Conservation (phyloP, 2,888 invertebrate species). For the Dendrolimus pini region DNA sequence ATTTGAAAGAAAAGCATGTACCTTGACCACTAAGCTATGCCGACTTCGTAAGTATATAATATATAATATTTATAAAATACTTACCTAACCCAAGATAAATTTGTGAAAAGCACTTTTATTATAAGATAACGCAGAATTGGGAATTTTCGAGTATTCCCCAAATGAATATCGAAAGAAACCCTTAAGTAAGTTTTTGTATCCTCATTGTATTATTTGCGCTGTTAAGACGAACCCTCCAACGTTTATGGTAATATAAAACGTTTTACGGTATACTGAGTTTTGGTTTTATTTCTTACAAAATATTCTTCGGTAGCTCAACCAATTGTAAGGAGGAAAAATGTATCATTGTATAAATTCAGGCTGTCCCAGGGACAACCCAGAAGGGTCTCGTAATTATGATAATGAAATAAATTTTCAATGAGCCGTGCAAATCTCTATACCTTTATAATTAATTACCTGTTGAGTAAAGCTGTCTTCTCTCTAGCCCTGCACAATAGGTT, state of each 20-base stretch:
- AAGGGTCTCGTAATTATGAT: neutral
- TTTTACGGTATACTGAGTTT: slow-evolving; percentile 23
- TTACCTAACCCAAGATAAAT: too few relatives aligned
- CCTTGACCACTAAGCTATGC: too few relatives aligned
- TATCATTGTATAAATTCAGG: neutral
- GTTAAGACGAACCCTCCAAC: slow-evolving; percentile 33
- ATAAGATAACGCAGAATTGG: neutral
- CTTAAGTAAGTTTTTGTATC: slow-evolving; percentile 47
- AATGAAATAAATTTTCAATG: neutral
- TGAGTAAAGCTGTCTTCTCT: neutral
- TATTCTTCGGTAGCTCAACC: neutral
- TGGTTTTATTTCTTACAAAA: slow-evolving; percentile 11
- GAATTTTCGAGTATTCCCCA: slow-evolving; percentile 41
- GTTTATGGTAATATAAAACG: slow-evolving; percentile 43
- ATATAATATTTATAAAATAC: too few relatives aligned
- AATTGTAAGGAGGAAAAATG: neutral
- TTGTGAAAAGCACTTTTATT: too few relatives aligned
- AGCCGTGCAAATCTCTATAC: neutral
- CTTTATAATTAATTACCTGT: neutral
- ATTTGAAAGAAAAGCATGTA: too few relatives aligned
- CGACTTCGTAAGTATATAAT: too few relatives aligned
- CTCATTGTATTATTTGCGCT: slow-evolving; percentile 39
- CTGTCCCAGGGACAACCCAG: neutral
- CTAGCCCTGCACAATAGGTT: neutral
- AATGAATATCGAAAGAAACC: slow-evolving; percentile 45